Evolutionary conservation across 1,140 invertebrate genomes (phyloP).

Genomic region (Drosophila willistoni): DNA sequence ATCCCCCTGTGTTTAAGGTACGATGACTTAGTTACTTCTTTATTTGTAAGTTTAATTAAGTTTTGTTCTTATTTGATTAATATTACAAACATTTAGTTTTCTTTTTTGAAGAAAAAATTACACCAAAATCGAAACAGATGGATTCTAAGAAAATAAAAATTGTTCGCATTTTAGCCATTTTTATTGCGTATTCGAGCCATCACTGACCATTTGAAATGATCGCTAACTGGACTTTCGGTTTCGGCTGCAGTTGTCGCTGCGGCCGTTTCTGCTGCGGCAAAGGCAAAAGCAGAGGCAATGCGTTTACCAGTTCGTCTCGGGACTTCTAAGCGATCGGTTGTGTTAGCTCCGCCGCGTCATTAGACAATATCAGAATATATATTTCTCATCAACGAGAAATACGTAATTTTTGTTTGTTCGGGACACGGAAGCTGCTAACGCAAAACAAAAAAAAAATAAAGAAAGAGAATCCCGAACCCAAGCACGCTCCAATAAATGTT

Average conservation of each 20-base stretch:
- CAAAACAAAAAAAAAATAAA: constrained; percentile 14
- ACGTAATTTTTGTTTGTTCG: constrained; percentile 36
- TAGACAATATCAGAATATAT: constrained; percentile 26
- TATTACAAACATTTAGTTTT: too few relatives aligned
- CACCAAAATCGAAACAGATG: too few relatives aligned
- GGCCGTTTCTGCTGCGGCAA: not conserved
- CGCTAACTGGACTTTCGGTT: constrained; percentile 71
- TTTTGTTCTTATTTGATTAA: too few relatives aligned
- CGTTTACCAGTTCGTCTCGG: constrained; percentile 72
- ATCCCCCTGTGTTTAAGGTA: too few relatives aligned
- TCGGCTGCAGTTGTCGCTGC: constrained; percentile 30
- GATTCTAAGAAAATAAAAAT: not conserved
- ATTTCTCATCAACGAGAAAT: constrained; percentile 5
- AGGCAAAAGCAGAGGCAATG: not conserved
- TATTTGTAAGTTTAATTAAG: too few relatives aligned
- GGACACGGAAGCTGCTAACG: constrained; percentile 65
- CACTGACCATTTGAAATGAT: constrained; percentile 35
- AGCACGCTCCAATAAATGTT: constrained; percentile 39
- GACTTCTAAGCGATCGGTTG: constrained; percentile 71
- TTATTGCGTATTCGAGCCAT: not conserved
- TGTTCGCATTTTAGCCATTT: not conserved
- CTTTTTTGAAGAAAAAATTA: too few relatives aligned
- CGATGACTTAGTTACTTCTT: too few relatives aligned
- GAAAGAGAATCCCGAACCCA: not conserved
- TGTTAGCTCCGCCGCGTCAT: constrained; percentile 58